These are phyloP conservation scores for Pyrrhia umbra DNA, from an alignment of 2,888 invertebrate genomes.

Conservation along the genomic window DNA sequence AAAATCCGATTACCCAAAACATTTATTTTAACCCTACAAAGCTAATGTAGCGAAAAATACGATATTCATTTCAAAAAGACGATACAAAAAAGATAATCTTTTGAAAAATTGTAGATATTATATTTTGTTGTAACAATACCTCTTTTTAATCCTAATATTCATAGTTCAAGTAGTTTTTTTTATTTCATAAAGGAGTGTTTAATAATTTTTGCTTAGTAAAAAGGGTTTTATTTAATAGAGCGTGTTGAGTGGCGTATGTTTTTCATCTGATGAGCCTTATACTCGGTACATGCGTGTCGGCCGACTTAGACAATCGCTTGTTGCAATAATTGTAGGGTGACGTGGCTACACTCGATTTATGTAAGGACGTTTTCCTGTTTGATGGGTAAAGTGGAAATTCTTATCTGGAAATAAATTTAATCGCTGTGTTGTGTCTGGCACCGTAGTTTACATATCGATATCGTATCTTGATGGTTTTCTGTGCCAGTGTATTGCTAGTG, in stretches of 20 bases:
- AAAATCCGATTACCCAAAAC: slow-evolving; percentile 79
- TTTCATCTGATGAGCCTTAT: slow-evolving; percentile 61
- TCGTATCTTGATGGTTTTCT: background rate
- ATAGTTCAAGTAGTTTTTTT: slow-evolving; percentile 33
- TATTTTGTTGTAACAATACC: slow-evolving; percentile 52
- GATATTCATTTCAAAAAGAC: slow-evolving; percentile 40
- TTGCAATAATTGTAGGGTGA: slow-evolving; percentile 67
- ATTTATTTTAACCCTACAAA: slow-evolving; percentile 74
- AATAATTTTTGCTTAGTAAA: slow-evolving; percentile 32
- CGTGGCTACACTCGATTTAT: background rate
- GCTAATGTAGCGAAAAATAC: slow-evolving; percentile 72
- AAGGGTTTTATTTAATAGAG: slow-evolving; percentile 58
- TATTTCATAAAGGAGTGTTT: slow-evolving; percentile 32
- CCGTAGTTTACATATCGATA: background rate
- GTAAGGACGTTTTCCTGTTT: background rate
- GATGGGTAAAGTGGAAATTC: background rate
- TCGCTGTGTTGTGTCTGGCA: background rate
- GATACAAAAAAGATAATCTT: slow-evolving; percentile 40
- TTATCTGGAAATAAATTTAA: background rate
- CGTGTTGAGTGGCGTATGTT: slow-evolving; percentile 75
- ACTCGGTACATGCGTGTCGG: slow-evolving; percentile 55
- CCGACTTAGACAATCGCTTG: slow-evolving; percentile 54
- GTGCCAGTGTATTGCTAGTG: too few relatives aligned
- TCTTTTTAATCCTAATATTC: slow-evolving; percentile 60
- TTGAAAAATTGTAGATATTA: slow-evolving; percentile 30